Evolutionary conservation across 1,140 invertebrate genomes (phyloP).

Genomic region (Trachelipus rathkii): DNA sequence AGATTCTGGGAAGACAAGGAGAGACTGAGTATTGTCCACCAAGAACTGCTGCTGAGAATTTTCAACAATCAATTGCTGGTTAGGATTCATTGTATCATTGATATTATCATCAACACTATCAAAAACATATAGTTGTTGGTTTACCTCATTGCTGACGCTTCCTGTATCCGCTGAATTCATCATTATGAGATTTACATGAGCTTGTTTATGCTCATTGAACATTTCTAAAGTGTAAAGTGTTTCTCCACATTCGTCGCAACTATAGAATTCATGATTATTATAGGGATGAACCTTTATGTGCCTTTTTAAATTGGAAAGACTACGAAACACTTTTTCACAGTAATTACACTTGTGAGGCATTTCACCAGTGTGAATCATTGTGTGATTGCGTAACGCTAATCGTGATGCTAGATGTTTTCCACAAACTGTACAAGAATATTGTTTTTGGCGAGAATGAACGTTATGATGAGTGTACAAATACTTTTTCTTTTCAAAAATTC

Average conservation of each 20-base stretch:
- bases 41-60: slow-evolving; percentile 37
- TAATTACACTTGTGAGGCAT: slow-evolving; percentile 40
- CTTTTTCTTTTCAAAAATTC: slow-evolving; percentile 44
- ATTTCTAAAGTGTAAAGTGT: slow-evolving; percentile 30
- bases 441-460: slow-evolving; percentile 39
- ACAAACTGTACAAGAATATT: slow-evolving; percentile 36
- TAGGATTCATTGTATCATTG: slow-evolving; percentile 32
- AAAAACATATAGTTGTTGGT: slow-evolving; percentile 37
- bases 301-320: slow-evolving; percentile 38
- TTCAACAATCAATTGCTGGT: slow-evolving; percentile 33
- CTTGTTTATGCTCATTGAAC: slow-evolving; percentile 36
- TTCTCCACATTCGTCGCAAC: slow-evolving; percentile 35
- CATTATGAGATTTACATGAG: slow-evolving; percentile 43
- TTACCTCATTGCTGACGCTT: slow-evolving; percentile 26
- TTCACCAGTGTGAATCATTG: slow-evolving; percentile 38
- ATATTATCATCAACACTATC: slow-evolving; percentile 32
- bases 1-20: slow-evolving; percentile 36
- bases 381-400: slow-evolving; percentile 40
- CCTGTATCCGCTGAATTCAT: slow-evolving; percentile 36
- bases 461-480: slow-evolving; percentile 44
- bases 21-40: slow-evolving; percentile 33
- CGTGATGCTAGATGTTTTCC: slow-evolving; percentile 41
- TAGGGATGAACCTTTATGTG: slow-evolving; percentile 29
- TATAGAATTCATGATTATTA: slow-evolving; percentile 20
- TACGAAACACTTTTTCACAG: slow-evolving; percentile 42